Evolutionary conservation across 2,797 vertebrate species (phyloP).

Genomic region (Aplochiton taeniatus): DNA sequence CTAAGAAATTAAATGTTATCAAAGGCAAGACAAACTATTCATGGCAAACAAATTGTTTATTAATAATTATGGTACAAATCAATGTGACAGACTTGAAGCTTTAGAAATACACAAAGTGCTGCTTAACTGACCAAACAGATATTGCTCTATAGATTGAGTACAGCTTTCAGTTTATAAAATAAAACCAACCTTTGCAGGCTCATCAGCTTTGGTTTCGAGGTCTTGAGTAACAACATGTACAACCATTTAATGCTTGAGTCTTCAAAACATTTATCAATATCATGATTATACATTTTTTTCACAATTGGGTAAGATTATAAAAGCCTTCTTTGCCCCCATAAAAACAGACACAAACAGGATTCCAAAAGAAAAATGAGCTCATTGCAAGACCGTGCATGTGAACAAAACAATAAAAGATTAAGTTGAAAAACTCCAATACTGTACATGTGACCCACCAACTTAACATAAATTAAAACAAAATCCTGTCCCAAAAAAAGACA

Average conservation of each 20-base stretch:
- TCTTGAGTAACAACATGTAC: conserved; percentile 78
- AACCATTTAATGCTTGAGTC: conserved; percentile 53
- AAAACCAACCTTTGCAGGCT: conserved; percentile 94
- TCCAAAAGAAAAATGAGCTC: conserved; percentile 63
- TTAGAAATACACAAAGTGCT: conserved; percentile 99
- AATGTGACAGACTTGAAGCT: conserved; percentile 98
- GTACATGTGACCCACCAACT: conserved; percentile 80
- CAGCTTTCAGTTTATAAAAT: conserved; percentile 86
- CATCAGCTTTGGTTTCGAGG: conserved; percentile 99
- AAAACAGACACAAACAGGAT: conserved; percentile 50
- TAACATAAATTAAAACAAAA: conserved; percentile 69
- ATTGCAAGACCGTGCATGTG: conserved; percentile 67
- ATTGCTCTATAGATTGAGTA: conserved; percentile 99
- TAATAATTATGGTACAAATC: conserved; percentile 98
- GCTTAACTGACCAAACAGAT: conserved; percentile 98
- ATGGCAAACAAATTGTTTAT: conserved; percentile 99
- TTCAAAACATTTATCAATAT: conserved; percentile 68
- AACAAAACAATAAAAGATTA: conserved; percentile 45
- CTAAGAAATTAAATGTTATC: too few species aligned
- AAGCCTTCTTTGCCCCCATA: conserved; percentile 76
- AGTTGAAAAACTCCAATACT: conserved; percentile 68
- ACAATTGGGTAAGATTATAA: conserved; percentile 85
- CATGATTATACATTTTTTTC: conserved; percentile 44
- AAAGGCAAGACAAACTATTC: conserved; percentile 67
- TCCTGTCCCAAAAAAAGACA: conserved; percentile 52